Conservation (phyloP, 2,113 vertebrate species). For the Corydoras maculifer region DNA sequence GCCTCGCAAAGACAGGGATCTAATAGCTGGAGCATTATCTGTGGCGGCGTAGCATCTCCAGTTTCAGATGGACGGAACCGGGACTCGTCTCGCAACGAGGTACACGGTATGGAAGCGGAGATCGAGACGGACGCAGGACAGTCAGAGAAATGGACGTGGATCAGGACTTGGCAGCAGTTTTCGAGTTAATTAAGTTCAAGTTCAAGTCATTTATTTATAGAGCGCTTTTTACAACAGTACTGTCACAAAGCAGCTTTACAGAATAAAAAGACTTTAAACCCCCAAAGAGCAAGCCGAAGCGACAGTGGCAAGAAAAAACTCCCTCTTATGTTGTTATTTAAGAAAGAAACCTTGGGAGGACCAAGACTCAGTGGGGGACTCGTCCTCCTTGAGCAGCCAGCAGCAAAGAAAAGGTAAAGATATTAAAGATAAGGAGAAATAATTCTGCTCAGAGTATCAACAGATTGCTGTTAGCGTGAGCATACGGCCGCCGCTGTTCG, state of each 20-base stretch:
- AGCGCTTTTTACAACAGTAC: too few relatives aligned
- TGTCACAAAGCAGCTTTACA: too few relatives aligned
- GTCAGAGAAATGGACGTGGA: not conserved
- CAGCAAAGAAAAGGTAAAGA: too few relatives aligned
- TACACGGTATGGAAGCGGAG: too few relatives aligned
- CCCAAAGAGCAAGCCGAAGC: too few relatives aligned
- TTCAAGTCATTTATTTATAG: too few relatives aligned
- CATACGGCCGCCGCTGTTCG: slow-evolving; percentile 1
- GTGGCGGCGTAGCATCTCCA: not conserved
- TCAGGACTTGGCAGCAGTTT: not conserved
- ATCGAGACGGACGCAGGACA: not conserved
- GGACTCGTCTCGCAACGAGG: not conserved
- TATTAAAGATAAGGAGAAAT: not conserved
- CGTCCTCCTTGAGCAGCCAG: too few relatives aligned
- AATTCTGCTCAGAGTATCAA: not conserved
- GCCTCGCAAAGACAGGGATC: slow-evolving; percentile 18
- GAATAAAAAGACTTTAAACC: too few relatives aligned
- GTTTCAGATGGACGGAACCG: slow-evolving; percentile 9
- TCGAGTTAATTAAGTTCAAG: not conserved
- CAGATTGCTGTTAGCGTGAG: not conserved
- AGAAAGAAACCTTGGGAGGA: too few relatives aligned
- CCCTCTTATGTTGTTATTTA: too few relatives aligned
- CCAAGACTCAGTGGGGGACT: too few relatives aligned
- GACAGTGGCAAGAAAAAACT: too few relatives aligned
- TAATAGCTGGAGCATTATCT: slow-evolving; percentile 16